Conservation (phyloP, 1,140 invertebrate species). For the Thrips palmi region DNA sequence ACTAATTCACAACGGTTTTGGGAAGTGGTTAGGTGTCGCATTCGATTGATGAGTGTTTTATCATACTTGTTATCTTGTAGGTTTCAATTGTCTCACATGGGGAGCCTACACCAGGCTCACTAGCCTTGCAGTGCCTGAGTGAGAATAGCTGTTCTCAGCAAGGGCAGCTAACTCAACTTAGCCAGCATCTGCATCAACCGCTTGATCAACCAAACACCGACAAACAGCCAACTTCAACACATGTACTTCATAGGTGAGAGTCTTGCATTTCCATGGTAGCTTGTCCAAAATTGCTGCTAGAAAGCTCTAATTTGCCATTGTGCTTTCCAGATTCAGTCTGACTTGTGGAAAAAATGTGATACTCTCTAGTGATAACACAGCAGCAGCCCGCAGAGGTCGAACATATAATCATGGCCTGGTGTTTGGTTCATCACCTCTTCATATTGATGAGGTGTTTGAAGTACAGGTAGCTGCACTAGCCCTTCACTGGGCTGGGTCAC, state of each 20-base stretch:
- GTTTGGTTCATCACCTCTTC: slow-evolving; percentile 50
- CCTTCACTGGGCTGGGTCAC: slow-evolving; percentile 48
- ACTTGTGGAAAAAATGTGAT: slow-evolving; percentile 56
- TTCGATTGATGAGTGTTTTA: too few species aligned
- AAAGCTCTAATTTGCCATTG: too few species aligned
- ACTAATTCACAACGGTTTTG: slow-evolving; percentile 24
- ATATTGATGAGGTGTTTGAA: slow-evolving; percentile 55
- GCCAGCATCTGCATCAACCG: background rate
- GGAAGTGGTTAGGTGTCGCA: too few species aligned
- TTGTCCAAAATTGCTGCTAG: too few species aligned
- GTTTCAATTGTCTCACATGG: too few species aligned
- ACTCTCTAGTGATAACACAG: slow-evolving; percentile 42
- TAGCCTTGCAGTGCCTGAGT: too few species aligned
- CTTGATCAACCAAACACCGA: too few species aligned
- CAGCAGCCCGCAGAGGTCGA: slow-evolving; percentile 41
- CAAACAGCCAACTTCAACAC: background rate
- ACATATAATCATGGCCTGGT: slow-evolving; percentile 47
- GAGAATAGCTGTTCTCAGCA: too few species aligned
- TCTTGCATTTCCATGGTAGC: too few species aligned
- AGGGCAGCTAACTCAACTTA: too few species aligned
- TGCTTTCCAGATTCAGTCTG: slow-evolving; percentile 37
- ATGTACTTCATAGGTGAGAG: slow-evolving; percentile 14
- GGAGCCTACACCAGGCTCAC: too few species aligned
- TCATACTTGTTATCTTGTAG: too few species aligned
- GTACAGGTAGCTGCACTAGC: slow-evolving; percentile 40